These are phyloP conservation scores for Picus viridis DNA, from an alignment of 2,797 vertebrate genomes.

Conservation along the genomic window DNA sequence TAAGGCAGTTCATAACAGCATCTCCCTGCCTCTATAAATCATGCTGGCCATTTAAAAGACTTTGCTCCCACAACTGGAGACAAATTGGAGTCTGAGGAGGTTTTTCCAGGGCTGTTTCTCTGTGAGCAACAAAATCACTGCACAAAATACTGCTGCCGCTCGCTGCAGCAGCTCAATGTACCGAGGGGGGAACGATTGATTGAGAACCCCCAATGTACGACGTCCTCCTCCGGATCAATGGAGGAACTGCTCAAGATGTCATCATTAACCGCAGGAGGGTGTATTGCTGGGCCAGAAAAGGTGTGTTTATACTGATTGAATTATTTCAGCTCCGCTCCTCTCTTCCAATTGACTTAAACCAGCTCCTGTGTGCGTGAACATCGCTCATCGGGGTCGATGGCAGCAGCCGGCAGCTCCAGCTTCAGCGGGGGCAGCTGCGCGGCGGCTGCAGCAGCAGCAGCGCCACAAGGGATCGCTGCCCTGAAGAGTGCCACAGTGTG, in stretches of 20 bases:
- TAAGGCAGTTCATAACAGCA: neutral
- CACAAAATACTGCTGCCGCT: neutral
- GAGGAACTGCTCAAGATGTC: neutral
- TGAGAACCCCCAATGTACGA: neutral
- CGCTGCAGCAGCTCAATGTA: neutral
- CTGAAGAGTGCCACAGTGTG: fast-evolving
- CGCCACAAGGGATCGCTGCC: neutral
- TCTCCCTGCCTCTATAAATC: slow-evolving; percentile 29
- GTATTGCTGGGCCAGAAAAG: neutral
- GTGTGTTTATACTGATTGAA: neutral
- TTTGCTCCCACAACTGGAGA: slow-evolving; percentile 48
- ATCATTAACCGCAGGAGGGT: neutral
- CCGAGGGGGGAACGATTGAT: neutral
- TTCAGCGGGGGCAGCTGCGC: neutral
- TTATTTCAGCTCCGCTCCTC: neutral
- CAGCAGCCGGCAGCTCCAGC: neutral
- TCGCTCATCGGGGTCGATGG: neutral
- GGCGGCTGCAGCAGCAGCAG: neutral
- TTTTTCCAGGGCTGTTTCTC: slow-evolving; percentile 11
- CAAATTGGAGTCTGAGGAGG: slow-evolving; percentile 34
- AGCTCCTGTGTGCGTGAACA: neutral
- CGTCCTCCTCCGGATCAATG: neutral
- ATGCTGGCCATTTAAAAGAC: neutral
- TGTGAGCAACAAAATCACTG: slow-evolving; percentile 5
- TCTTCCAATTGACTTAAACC: neutral